Base-by-base conservation (phyloP, 2,113 vertebrate genomes). In the Mandrillus leucophaeus region DNA sequence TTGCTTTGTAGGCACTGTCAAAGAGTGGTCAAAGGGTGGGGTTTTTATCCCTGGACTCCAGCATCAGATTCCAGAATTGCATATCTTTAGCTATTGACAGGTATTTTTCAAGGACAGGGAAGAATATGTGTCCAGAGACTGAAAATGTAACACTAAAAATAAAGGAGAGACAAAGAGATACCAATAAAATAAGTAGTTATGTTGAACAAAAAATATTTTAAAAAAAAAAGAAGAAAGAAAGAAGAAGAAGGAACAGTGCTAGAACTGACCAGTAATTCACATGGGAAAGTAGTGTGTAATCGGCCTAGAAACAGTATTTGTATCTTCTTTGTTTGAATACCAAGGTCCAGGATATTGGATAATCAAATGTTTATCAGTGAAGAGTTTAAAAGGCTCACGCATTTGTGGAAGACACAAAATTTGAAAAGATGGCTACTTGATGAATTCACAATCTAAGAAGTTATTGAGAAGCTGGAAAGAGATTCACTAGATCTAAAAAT, bases 401-500 rank as follows among this genome's bases (percentile, higher is more conserved):
- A 43, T 83, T 90, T 92, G 17, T 52, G 17, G 40, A 92, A 75
- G 45, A 92, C 7, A 57, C 30, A 81, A 86, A 81, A 81, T 83
- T 90, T 22, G 13, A 93, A 93, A 94, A 20, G 35, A 94, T 48
- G 30, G 3, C 18, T 88, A 48, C 20, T 50, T 61, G 11, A 95
- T 17, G 59, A 18, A 94, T 80, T 86, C 75, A 81, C 1, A 1
- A 59, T 86, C 55, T 23, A 90, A 91, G 27, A 94, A 80, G 38
- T 82, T 86, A 84, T 96, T 48, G 25, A 91, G n/a, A 48, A 86
- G 35, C 30, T 76, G 10, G n/a, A 84, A 80, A 86, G 7, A 16
- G 5, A 91, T 92, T 94, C 13, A 12, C 25, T 73, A 89, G 30
- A 83, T 40, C 38, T 95, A 86, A 94, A 90, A 89, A 73, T 57